Evolutionary conservation across 64 coral and sea anemone genomes (phyloP).

Genomic region (Anthopleura sola): DNA sequence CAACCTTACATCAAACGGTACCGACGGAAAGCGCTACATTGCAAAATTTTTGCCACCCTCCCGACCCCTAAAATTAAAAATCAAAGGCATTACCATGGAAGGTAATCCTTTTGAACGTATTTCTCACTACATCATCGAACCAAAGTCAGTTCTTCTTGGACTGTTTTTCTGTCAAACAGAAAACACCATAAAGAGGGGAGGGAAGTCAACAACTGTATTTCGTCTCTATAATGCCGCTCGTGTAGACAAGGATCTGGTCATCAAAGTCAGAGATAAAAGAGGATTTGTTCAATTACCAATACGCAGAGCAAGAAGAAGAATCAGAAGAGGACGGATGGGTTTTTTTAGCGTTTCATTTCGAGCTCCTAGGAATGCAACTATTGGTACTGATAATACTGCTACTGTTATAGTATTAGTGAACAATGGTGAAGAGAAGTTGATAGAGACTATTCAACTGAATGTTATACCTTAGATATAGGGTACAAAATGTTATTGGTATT

Average conservation of each 20-base stretch:
- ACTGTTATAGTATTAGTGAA: neutral
- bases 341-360: slow-evolving; percentile 14
- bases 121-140: slow-evolving; percentile 50
- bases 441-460: neutral
- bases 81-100: slow-evolving; percentile 41
- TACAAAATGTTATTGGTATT: too few species aligned
- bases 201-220: slow-evolving; percentile 14
- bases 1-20: slow-evolving; percentile 17
- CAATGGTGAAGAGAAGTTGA: neutral
- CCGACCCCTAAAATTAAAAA: slow-evolving; percentile 39
- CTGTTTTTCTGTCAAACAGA: slow-evolving; percentile 35
- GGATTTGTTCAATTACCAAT: neutral
- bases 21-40: slow-evolving; percentile 28
- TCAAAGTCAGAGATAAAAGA: neutral
- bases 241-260: neutral
- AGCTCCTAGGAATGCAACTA: neutral
- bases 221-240: neutral
- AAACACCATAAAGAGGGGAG: slow-evolving; percentile 47
- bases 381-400: neutral
- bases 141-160: slow-evolving; percentile 47
- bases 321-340: neutral
- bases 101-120: slow-evolving; percentile 65
- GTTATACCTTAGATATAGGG: neutral
- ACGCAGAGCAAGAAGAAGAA: neutral
- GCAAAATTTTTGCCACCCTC: slow-evolving; percentile 26